Evolutionary conservation across 1,140 invertebrate genomes (phyloP).

Genomic region (Latrodectus geometricus): DNA sequence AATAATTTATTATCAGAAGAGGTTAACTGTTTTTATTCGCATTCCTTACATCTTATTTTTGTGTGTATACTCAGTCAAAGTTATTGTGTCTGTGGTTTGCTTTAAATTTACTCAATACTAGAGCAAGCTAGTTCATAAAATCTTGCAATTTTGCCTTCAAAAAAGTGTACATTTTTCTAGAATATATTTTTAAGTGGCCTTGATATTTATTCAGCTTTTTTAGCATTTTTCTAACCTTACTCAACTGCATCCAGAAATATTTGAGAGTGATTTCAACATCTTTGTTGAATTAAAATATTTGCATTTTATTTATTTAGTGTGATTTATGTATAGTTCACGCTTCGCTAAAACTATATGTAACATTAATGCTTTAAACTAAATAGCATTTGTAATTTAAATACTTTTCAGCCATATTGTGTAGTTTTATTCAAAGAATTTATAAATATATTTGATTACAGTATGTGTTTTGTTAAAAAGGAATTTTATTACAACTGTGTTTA

Average conservation of each 20-base stretch:
- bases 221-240: neutral
- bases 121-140: conserved; percentile 43
- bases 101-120: conserved; percentile 45
- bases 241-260: neutral
- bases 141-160: conserved; percentile 49
- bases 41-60: conserved; percentile 34
- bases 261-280: neutral
- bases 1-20: neutral
- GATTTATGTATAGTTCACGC: neutral
- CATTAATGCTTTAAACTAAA: neutral
- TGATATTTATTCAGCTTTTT: conserved; percentile 24
- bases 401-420: conserved; percentile 28
- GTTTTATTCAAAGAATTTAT: conserved; percentile 7
- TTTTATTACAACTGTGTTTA: conserved; percentile 22
- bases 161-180: conserved; percentile 12
- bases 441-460: neutral
- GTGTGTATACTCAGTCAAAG: conserved; percentile 23
- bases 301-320: neutral
- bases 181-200: conserved; percentile 48
- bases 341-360: neutral
- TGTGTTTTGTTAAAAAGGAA: conserved; percentile 7
- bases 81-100: conserved; percentile 33
- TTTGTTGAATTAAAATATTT: neutral
- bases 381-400: conserved; percentile 42
- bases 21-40: neutral